These are phyloP conservation scores for Byasa hedistus DNA, from an alignment of 2,888 invertebrate species.

Conservation along the genomic window DNA sequence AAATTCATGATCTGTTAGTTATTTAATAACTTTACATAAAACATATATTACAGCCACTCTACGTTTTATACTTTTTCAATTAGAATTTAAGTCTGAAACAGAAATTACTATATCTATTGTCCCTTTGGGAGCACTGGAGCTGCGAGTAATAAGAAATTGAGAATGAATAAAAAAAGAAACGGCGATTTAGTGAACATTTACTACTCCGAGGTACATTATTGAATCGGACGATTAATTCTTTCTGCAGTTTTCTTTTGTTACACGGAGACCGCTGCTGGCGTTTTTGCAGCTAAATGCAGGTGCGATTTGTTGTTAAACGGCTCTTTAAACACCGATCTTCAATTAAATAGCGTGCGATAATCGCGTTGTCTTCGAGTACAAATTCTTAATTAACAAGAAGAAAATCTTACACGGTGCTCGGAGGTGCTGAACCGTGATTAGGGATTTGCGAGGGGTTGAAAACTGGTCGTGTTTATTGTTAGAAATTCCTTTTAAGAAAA, in stretches of 20 bases:
- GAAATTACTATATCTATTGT: slow-evolving; percentile 21
- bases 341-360: slow-evolving; percentile 65
- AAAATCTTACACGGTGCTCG: slow-evolving; percentile 53
- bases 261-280: slow-evolving; percentile 15
- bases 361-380: slow-evolving; percentile 59
- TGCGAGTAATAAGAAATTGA: slow-evolving; percentile 28
- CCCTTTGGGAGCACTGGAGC: slow-evolving; percentile 18
- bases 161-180: slow-evolving; percentile 24
- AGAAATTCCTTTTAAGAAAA: slow-evolving; percentile 39
- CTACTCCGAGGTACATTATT: slow-evolving; percentile 25
- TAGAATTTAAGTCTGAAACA: slow-evolving; percentile 21
- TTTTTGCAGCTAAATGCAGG: slow-evolving; percentile 32
- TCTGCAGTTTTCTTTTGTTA: slow-evolving; percentile 19
- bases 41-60: not conserved
- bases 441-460: slow-evolving; percentile 59
- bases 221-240: slow-evolving; percentile 28
- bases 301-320: slow-evolving; percentile 39
- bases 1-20: not conserved
- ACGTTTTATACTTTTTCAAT: slow-evolving; percentile 10
- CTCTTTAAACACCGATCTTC: slow-evolving; percentile 49
- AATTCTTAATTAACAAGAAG: slow-evolving; percentile 69
- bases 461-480: slow-evolving; percentile 49
- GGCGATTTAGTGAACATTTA: slow-evolving; percentile 27
- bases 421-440: slow-evolving; percentile 56
- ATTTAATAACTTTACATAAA: slow-evolving; percentile 20